Percentiles rank a stretch among this genome's conserved stretches.
Conservation (phyloP, 2,113 vertebrate genomes). For the Sisor rabdophorus region DNA sequence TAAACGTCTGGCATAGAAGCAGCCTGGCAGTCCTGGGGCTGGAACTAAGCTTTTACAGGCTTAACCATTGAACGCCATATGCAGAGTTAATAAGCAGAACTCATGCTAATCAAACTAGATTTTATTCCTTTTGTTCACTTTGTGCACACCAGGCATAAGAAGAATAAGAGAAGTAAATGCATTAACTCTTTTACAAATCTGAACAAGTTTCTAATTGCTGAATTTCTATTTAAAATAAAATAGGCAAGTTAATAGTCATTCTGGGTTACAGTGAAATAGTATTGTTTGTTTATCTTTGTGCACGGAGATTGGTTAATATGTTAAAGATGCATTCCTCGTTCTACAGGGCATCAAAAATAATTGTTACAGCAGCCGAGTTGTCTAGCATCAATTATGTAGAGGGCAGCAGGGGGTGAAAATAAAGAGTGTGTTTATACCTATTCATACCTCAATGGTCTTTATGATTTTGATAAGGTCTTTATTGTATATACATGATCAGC, state of each 20-base stretch:
- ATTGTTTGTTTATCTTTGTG: neutral
- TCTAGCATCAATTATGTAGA: neutral
- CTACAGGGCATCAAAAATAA: neutral
- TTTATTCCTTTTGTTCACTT: neutral
- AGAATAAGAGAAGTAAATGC: neutral
- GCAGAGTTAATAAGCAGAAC: conserved; percentile 9
- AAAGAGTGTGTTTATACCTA: neutral
- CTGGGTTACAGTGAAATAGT: neutral
- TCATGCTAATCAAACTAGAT: neutral
- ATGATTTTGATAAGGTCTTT: neutral
- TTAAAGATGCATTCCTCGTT: neutral
- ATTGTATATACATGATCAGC: no score
- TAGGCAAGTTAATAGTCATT: neutral
- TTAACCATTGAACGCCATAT: neutral
- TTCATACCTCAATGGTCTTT: neutral
- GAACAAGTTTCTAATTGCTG: neutral
- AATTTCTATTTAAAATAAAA: neutral
- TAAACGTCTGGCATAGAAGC: neutral
- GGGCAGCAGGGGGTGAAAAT: neutral
- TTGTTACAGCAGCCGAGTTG: neutral
- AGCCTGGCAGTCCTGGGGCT: neutral
- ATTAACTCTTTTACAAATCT: neutral
- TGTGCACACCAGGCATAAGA: neutral
- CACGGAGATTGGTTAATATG: neutral
- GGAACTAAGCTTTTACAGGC: neutral